Evolutionary conservation across 1,140 invertebrate genomes (phyloP).

Genomic region (Bicyclus anynana): DNA sequence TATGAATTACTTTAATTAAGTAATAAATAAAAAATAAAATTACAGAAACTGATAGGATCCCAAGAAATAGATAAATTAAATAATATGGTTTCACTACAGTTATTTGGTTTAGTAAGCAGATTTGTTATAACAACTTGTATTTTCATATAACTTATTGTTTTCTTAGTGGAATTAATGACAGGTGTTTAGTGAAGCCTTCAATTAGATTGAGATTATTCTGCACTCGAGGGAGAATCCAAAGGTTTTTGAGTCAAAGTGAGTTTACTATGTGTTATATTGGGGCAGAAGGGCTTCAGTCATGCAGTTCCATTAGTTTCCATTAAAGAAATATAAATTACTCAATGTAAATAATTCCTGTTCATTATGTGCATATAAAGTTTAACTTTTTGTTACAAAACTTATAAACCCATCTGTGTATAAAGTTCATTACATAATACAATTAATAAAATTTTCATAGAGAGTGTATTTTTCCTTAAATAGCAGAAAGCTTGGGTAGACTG

Average conservation of each 20-base stretch:
- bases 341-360: background rate
- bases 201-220: constrained; percentile 39
- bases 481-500: too few species aligned
- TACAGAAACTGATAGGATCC: too few species aligned
- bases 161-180: constrained; percentile 44
- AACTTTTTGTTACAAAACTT: background rate
- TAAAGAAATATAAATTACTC: background rate
- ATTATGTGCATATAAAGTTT: background rate
- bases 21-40: too few species aligned
- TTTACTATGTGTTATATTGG: constrained; percentile 32
- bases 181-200: constrained; percentile 37
- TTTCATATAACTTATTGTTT: constrained; percentile 31
- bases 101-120: too few species aligned
- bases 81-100: too few species aligned
- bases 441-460: too few species aligned
- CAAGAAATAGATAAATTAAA: too few species aligned
- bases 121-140: too few species aligned
- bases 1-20: too few species aligned
- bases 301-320: constrained; percentile 21
- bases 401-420: too few species aligned
- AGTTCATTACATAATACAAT: too few species aligned
- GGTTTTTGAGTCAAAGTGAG: constrained; percentile 47
- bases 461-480: too few species aligned
- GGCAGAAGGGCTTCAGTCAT: constrained; percentile 27
- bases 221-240: constrained; percentile 28